Evolutionary conservation across 2,113 vertebrate genomes (phyloP), one percentile per base, ranked within the genome.

Genomic region (Xenus cinereus): DNA sequence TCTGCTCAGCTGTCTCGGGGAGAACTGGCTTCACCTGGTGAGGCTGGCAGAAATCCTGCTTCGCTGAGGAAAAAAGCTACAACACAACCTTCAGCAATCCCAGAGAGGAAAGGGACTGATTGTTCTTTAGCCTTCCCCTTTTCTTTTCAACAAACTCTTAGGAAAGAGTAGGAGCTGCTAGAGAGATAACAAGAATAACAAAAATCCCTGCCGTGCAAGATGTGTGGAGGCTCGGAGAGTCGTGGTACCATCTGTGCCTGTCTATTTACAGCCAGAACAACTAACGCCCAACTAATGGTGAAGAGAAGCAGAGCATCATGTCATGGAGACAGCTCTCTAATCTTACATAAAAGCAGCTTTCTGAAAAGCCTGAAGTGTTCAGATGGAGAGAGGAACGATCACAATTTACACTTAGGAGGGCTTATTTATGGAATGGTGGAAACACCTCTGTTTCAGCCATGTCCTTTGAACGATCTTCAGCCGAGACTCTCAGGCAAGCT

Each of bases 191-290:
- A 74, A 83, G 95, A 96, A 94, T 95, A 95, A 96, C 95, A 95
- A 84, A 95, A 96, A 93, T 96, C 87, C 78, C 86, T 75, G 81
- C 95, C 93, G 91, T 50, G 79, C 89, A 93, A 91, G 92, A 93
- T 97, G 95, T 95, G 95, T 96, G 96, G 95, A 97, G 95, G 96
- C 97, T 97, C 75, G 2, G 92, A 92, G 84, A 94, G 87, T 71
- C 30, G 64, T 64, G 91, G 91, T 82, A 86, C 97, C 96, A 97
- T 97, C 97, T 97, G 96, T 97, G 91, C 92, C 92, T 91, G 92
- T 96, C 95, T 97, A 95, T 96, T 96, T 95, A 93, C 92, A 95
- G 96, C 75, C 95, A 96, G 94, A 96, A 97, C 92, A 96, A 97
- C 94, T 95, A 95, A 96, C 96, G 87, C 93, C 95, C 95, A 93